Evolutionary conservation across 2,797 vertebrate genomes (phyloP).

Genomic region (Loriculus beryllinus): DNA sequence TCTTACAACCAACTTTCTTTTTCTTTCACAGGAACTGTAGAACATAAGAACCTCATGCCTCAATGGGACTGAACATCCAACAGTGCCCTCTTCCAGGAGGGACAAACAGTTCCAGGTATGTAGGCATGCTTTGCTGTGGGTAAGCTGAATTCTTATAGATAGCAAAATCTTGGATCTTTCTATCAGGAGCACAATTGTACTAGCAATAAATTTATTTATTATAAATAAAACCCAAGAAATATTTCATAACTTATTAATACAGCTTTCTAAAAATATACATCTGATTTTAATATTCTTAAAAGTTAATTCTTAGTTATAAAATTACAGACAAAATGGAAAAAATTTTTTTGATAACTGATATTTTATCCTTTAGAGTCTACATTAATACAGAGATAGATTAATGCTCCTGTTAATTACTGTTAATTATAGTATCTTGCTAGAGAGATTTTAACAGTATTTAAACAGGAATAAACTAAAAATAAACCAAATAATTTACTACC

Average conservation of each 20-base stretch:
- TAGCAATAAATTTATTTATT: background rate
- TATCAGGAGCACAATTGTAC: background rate
- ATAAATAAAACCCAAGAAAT: conserved; percentile 24
- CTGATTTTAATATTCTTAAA: background rate
- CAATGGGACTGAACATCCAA: background rate
- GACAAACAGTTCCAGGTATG: background rate
- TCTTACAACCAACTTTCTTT: background rate
- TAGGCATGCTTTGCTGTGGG: background rate
- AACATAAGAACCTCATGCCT: background rate
- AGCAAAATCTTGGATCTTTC: background rate
- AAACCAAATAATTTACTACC: conserved; percentile 9
- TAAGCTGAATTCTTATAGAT: background rate
- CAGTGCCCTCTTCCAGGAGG: background rate
- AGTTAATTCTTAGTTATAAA: background rate
- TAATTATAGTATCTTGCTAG: background rate
- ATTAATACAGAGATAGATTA: background rate
- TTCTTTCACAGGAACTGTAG: background rate
- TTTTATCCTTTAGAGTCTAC: background rate
- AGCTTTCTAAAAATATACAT: conserved; percentile 24
- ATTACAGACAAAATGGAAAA: background rate
- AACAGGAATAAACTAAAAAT: conserved; percentile 1
- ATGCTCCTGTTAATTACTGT: too few species aligned
- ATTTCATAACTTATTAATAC: background rate
- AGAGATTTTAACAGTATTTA: conserved; percentile 9
- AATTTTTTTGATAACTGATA: background rate